Evolutionary conservation across 2,797 vertebrate genomes (phyloP), one percentile per base, ranked within the genome.

Genomic region (Myotis vivesi): DNA sequence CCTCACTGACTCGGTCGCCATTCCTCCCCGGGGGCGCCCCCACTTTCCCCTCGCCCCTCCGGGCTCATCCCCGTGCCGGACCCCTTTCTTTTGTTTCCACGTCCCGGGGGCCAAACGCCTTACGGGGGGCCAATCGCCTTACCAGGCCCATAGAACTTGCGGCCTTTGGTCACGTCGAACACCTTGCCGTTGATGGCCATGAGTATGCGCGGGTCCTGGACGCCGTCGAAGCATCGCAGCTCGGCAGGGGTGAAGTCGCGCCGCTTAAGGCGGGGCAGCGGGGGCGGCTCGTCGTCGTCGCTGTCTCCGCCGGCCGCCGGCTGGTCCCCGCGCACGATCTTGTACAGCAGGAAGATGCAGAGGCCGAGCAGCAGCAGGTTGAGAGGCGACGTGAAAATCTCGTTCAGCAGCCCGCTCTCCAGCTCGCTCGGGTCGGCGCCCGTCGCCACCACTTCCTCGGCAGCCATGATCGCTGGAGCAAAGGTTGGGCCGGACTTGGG

Each of bases 81-180:
- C 51, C 49, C 81, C 92, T 62, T 77, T 85, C 87, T 82, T 87
- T 95, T 95, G 85, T 96, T 69, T 91, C 38, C 15, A 49, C 6
- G 30, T 1, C 84, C 81, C 92, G 13, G 28, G 23, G 19, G 46
- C 81, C 15, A 22, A 81, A 73, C 36, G 55, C 68, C 98, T 51
- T 97, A 99, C 99, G 99, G 92, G 99, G 99, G 23, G 36, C 99
- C 99, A 97, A 57, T 75, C 30, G 51, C 69, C 98, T 53, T 97
- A 99, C 99, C 99, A 92, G 99, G 99, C 28, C 99, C 99, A 97
- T 99, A 99, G 97, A 99, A 99, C 98, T 99, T 99, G 97, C 98
- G 99, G 30, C 98, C 99, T 71, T 99, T 97, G 49, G 99, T 99
- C 86, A 99, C 99, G 97, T 99, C 99, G 97, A 99, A 99, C 94